Percentiles rank a stretch among this genome's conserved stretches.
These are phyloP conservation scores for Spodoptera exigua DNA, from an alignment of 2,888 invertebrate species.

Conservation along the genomic window DNA sequence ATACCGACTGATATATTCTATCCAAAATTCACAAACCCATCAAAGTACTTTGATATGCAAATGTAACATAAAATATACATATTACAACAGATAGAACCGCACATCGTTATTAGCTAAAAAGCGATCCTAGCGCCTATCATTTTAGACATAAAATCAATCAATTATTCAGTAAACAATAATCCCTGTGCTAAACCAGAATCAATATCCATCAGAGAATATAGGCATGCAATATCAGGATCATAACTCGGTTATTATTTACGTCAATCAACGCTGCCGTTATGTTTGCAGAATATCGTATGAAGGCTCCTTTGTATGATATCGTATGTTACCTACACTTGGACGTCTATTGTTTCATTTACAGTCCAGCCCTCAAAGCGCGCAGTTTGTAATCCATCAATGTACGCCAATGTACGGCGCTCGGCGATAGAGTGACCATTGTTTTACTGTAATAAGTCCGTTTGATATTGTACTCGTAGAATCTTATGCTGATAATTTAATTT, in stretches of 20 bases:
- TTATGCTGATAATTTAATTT: neutral
- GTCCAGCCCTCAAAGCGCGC: slow-evolving; percentile 13
- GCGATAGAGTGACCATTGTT: slow-evolving; percentile 14
- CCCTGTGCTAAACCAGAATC: neutral
- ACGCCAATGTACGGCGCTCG: neutral
- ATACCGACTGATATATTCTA: too few relatives aligned
- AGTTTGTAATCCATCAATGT: slow-evolving; percentile 34
- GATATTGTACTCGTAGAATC: neutral
- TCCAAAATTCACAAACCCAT: too few relatives aligned
- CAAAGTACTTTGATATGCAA: neutral
- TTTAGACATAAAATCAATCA: neutral
- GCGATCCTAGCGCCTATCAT: neutral
- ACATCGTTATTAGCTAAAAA: too few relatives aligned
- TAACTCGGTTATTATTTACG: slow-evolving; percentile 24
- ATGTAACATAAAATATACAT: neutral
- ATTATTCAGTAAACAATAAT: neutral
- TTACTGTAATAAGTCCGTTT: slow-evolving; percentile 5
- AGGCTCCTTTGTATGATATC: slow-evolving; percentile 29
- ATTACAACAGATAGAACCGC: too few relatives aligned
- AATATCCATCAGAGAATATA: slow-evolving; percentile 17
- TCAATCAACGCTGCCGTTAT: slow-evolving; percentile 24
- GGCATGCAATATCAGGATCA: slow-evolving; percentile 11
- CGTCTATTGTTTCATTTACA: slow-evolving; percentile 27
- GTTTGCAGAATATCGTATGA: slow-evolving; percentile 27
- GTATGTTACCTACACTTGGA: slow-evolving; percentile 9